phyloP scores from a whole-genome alignment of 2,797 vertebrate genomes.

The Rousettus madagascariensis region DNA sequence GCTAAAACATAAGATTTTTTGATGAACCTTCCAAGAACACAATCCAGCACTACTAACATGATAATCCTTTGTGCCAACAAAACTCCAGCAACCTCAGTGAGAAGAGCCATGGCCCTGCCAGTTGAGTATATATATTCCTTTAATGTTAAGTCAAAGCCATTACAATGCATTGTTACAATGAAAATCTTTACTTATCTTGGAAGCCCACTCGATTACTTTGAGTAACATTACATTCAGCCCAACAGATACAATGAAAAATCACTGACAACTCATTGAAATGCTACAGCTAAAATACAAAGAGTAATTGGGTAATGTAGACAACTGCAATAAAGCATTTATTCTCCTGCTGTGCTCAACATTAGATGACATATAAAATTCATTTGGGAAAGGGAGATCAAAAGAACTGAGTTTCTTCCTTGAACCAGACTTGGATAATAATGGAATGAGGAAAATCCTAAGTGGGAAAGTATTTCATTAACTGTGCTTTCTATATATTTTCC shows the following conservation, averaged over 20 bases:
- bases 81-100: neutral
- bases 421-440: neutral
- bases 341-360: neutral
- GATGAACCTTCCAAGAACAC: neutral
- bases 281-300: constrained; percentile 11
- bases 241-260: constrained; percentile 43
- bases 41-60: neutral
- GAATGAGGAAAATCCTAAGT: neutral
- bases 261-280: neutral
- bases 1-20: neutral
- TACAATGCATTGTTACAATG: constrained; percentile 46
- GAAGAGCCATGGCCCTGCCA: neutral
- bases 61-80: neutral
- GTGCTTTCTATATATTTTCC: constrained; percentile 37
- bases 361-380: neutral
- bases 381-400: neutral
- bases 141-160: constrained; percentile 15
- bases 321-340: neutral
- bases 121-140: neutral
- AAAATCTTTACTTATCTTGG: constrained; percentile 50
- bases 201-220: constrained; percentile 42
- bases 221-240: constrained; percentile 42
- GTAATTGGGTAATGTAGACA: neutral
- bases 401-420: constrained; percentile 31
- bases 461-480: neutral